A percentile compares a stretch with the other conserved stretches of the same genome.
phyloP scores from a whole-genome alignment of 2,113 vertebrate genomes.

The Neofelis nebulosa region DNA sequence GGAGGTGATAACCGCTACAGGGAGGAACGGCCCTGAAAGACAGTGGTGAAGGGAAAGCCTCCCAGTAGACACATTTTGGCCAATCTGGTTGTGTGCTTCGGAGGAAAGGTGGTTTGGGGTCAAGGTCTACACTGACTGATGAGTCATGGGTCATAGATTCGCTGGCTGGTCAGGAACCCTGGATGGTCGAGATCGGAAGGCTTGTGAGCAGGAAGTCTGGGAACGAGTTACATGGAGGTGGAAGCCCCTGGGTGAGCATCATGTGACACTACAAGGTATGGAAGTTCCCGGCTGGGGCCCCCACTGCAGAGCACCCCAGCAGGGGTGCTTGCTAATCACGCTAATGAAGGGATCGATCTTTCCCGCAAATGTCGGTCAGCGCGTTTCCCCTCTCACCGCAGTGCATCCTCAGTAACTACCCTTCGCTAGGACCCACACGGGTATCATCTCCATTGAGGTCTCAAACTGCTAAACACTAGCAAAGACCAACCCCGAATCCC shows the following conservation, averaged over 20 bases:
- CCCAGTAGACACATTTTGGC: background rate
- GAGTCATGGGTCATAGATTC: background rate
- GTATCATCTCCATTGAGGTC: background rate
- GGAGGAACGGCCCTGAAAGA: background rate
- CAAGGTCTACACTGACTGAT: background rate
- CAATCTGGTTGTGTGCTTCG: background rate
- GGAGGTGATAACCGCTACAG: background rate
- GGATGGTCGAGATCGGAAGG: background rate
- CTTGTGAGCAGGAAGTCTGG: background rate
- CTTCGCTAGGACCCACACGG: background rate
- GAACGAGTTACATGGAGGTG: fast-evolving
- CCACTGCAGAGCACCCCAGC: background rate
- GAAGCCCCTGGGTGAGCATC: background rate
- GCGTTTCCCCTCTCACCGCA: background rate
- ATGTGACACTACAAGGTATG: background rate
- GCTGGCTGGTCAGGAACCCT: background rate
- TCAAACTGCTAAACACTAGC: background rate
- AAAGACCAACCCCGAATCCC: background rate
- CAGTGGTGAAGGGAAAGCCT: background rate
- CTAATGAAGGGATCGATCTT: background rate
- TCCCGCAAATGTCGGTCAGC: too few relatives aligned
- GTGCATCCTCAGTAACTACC: background rate
- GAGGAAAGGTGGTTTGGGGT: background rate
- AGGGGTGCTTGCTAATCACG: background rate
- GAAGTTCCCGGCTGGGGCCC: background rate